Base-by-base conservation (phyloP, 2,888 invertebrate species). In the Erannis defoliaria region DNA sequence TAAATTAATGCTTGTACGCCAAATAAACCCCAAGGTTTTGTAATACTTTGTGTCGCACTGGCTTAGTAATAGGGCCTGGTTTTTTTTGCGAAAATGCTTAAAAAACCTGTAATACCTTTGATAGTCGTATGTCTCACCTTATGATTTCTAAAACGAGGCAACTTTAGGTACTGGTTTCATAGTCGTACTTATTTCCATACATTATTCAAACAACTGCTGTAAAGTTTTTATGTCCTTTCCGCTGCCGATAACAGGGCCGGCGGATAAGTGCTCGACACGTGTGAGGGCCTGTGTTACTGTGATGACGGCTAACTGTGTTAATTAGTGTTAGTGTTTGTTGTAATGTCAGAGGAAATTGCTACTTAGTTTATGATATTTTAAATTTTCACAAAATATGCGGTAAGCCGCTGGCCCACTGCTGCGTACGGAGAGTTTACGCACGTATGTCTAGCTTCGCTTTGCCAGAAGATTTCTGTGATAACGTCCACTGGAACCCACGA, bases 161-260 rank as follows among this genome's bases (percentile, higher is more conserved):
- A 50, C 5, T 35, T 57, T 5, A 23, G 1, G 9, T 42, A 57
- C 56, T 50, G 56, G 3, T 29, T 45, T 9, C 38, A 16, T 50
- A 6, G 16, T 21, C 8, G 40, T 33, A 12, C 14, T 14, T 46
- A 43, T 50, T 21, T 10, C 40, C 40, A 55, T 61, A 55, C 61
- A 61, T 55, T 61, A 61, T 55, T 61, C 55, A 61, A 61, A 61
- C 55, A 61, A 55, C 55, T 31, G 54, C 21, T 55, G 51, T 61
- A 61, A 61, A 61, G 61, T 61, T 61, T 60, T 61, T 61, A 55
- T 55, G 55, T 61, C 33, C 16, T n/a, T 55, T 38, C 55, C 59
- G n/a, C 2, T 10, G 8, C 55, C 55, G 60, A 61, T 61, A 61
- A 55, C 49, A 18, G 43, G 31, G 29, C 19, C 23, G 21, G n/a